phyloP scores from a whole-genome alignment of 2,113 vertebrate species.

The Hymenochirus boettgeri region DNA sequence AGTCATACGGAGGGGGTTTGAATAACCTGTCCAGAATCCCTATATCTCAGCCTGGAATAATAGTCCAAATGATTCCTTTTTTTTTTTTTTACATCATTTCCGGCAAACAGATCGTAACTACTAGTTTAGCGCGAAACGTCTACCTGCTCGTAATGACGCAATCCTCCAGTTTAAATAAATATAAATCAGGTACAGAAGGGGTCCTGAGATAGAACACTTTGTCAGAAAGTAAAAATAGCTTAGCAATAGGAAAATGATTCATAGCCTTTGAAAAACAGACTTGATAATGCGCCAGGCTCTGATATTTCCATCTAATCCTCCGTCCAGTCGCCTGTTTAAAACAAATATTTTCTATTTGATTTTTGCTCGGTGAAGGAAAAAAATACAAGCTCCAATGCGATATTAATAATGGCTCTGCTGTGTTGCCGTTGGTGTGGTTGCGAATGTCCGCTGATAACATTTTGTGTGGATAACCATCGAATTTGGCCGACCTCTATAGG shows the following conservation, averaged over 20 bases:
- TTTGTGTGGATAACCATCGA: constrained; percentile 13
- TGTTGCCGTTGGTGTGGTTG: constrained; percentile 16
- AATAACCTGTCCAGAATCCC: not conserved
- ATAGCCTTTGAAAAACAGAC: no score
- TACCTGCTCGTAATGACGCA: constrained; percentile 10
- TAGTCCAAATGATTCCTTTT: no score
- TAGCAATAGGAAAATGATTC: no score
- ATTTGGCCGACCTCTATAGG: constrained; percentile 11
- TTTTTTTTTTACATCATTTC: not conserved
- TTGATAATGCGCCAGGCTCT: no score
- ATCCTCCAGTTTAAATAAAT: constrained; percentile 7
- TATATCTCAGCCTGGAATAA: not conserved
- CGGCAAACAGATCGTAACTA: constrained; percentile 9
- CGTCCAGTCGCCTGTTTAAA: no score
- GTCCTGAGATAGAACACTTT: not conserved
- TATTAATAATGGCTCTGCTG: not conserved
- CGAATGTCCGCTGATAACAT: constrained; percentile 8
- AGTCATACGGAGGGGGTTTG: not conserved
- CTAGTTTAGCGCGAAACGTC: constrained; percentile 9
- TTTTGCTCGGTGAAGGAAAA: no score
- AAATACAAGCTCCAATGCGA: no score
- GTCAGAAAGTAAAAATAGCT: no score
- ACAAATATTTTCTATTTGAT: no score
- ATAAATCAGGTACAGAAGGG: constrained; percentile 4
- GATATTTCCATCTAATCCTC: no score